Evolutionary conservation across 2,888 invertebrate genomes (phyloP), one percentile per base, ranked within the genome.

Genomic region (Pandemis cinnamomeana): DNA sequence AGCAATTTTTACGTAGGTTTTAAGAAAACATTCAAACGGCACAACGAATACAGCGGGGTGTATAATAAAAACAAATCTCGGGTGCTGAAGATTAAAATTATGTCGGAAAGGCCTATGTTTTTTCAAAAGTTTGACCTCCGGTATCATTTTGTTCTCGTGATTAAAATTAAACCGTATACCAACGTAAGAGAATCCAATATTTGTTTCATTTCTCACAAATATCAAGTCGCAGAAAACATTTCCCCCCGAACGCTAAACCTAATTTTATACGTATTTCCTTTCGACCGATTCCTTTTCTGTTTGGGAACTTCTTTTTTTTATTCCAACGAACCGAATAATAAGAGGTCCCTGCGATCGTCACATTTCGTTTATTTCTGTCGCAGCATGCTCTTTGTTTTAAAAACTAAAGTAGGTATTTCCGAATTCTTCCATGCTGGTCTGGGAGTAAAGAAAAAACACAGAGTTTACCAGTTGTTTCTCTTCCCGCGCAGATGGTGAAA

Each of bases 321-420:
- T 77, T 77, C 69, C 76, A 78, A 58, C 77, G 75, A 79, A 55
- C 75, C 76, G 75, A 72, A 72, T 77, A 79, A 78, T 80, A 78
- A 77, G 76, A 75, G 63, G 7, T 64, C 46, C 46, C 20, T 48
- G 64, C 27, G 48, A 36, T 20, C n/a, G 64, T 7, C 55, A 63
- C 55, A 70, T 71, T 71, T 64, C 53, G 58, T n/a, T 67, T 62
- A 69, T 62, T 67, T 75, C 58, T 68, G 66, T 62, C 63, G 11
- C 11, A 20, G 20, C 46, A 3, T 60, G 58, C 41, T 74, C 58
- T 5, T 58, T 27, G 58, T 27, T 58, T n/a, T n/a, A n/a, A n/a
- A n/a, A n/a, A n/a, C n/a, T n/a, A n/a, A n/a, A n/a, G n/a, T n/a
- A n/a, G n/a, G n/a, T n/a, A n/a, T n/a, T n/a, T n/a, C n/a, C n/a